These are phyloP conservation scores for Distichodus sexfasciatus DNA, from an alignment of 2,797 vertebrate species.

Conservation along the genomic window DNA sequence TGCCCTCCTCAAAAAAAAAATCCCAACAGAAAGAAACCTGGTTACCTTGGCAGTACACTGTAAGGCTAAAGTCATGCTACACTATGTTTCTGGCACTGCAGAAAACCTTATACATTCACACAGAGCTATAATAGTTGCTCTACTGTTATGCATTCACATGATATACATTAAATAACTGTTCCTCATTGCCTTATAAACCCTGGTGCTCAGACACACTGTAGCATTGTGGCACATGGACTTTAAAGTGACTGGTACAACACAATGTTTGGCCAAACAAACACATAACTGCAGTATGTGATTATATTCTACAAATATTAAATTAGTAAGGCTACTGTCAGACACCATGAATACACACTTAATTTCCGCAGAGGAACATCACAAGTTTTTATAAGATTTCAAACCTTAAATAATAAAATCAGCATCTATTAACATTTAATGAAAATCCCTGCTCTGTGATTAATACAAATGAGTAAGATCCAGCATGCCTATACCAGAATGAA, in stretches of 20 bases:
- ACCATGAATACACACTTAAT: too few relatives aligned
- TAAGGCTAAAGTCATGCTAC: slow-evolving; percentile 32
- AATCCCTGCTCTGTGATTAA: not conserved
- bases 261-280: too few relatives aligned
- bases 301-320: too few relatives aligned
- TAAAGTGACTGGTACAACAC: not conserved
- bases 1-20: slow-evolving; percentile 8
- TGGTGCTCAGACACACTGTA: not conserved
- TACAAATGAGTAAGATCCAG: not conserved
- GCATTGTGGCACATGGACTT: not conserved
- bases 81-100: slow-evolving; percentile 1
- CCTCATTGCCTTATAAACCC: not conserved
- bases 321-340: too few relatives aligned
- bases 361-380: too few relatives aligned
- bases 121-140: not conserved
- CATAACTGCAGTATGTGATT: too few relatives aligned
- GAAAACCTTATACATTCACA: slow-evolving; percentile 13
- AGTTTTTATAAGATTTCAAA: too few relatives aligned
- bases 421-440: not conserved
- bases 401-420: too few relatives aligned
- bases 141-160: not conserved
- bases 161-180: not conserved
- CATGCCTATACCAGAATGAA: not conserved
- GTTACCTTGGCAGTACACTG: slow-evolving; percentile 14
- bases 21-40: not conserved